A percentile compares a stretch with the other conserved stretches of the same genome.
These are phyloP conservation scores for Ursus arctos DNA, from an alignment of 2,113 vertebrate species.

Conservation along the genomic window DNA sequence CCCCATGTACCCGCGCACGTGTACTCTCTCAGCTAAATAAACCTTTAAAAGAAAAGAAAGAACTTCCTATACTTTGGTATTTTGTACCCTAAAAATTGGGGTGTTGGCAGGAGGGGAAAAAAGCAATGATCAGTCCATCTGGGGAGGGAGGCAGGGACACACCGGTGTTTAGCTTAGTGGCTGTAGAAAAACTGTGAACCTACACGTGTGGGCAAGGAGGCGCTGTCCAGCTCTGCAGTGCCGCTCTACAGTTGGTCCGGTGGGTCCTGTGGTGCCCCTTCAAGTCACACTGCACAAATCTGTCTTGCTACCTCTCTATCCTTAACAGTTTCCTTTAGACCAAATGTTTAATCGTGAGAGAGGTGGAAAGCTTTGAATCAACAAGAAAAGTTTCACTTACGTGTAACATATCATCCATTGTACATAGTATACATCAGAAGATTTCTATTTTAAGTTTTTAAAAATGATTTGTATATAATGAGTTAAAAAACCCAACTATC, in stretches of 20 bases:
- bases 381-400: background rate
- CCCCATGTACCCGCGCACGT: rapidly evolving
- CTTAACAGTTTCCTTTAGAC: background rate
- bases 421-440: background rate
- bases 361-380: background rate
- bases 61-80: background rate
- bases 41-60: background rate
- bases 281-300: background rate
- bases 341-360: background rate
- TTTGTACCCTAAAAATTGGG: background rate
- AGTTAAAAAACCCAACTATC: background rate
- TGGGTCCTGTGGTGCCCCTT: background rate
- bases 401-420: background rate
- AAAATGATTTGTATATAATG: background rate
- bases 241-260: background rate
- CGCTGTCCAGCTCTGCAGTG: no score
- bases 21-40: background rate
- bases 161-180: background rate
- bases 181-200: background rate
- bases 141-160: background rate
- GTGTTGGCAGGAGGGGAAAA: background rate
- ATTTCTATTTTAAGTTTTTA: background rate
- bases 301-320: background rate
- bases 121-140: background rate
- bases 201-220: background rate